These are phyloP conservation scores for Alethe castanea DNA, from an alignment of 2,113 vertebrate genomes.

Conservation along the genomic window DNA sequence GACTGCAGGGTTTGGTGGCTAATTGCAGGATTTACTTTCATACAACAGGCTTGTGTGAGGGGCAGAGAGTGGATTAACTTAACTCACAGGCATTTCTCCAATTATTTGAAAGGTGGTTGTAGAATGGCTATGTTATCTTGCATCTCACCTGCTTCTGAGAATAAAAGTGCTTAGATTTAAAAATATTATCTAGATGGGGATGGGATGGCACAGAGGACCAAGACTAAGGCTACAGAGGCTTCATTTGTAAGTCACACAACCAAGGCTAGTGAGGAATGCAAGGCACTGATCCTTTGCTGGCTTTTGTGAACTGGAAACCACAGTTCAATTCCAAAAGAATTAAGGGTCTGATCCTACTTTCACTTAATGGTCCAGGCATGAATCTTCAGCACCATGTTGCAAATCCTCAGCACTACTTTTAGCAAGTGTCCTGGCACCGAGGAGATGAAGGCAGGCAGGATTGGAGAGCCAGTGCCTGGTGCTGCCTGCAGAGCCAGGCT, in stretches of 20 bases:
- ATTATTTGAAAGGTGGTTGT: slow-evolving; percentile 23
- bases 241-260: background rate
- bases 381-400: background rate
- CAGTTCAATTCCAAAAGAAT: background rate
- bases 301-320: background rate
- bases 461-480: background rate
- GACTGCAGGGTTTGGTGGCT: background rate
- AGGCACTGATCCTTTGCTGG: background rate
- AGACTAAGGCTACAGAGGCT: background rate
- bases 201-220: background rate
- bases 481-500: background rate
- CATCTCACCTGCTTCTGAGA: slow-evolving; percentile 32
- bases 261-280: background rate
- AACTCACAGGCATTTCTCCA: slow-evolving; percentile 43
- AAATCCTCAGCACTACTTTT: background rate
- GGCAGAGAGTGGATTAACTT: slow-evolving; percentile 38
- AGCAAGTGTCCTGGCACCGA: accelerated
- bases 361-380: background rate
- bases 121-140: slow-evolving; percentile 11
- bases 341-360: background rate
- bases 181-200: background rate
- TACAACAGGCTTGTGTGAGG: background rate
- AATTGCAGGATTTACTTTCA: slow-evolving; percentile 51
- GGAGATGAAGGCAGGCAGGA: background rate
- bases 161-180: background rate